A percentile compares a stretch with the other conserved stretches of the same genome.
These are phyloP conservation scores for Atherinosoma microstoma DNA, from an alignment of 2,797 vertebrate species.

Conservation along the genomic window DNA sequence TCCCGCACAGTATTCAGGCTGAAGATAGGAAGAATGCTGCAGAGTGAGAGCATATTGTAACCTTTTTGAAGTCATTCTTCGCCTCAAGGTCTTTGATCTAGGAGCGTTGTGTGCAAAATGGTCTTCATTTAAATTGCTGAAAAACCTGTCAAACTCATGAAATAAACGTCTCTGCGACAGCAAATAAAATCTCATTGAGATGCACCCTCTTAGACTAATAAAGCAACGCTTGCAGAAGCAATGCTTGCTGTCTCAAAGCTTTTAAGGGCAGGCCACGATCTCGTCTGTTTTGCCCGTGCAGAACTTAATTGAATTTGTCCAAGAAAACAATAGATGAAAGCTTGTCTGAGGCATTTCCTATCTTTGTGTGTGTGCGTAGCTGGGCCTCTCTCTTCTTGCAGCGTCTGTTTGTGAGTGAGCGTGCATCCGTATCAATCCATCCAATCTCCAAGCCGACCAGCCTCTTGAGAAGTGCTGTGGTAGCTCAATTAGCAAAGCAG, in stretches of 20 bases:
- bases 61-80: slow-evolving; percentile 48
- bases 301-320: slow-evolving; percentile 74
- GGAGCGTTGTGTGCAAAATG: slow-evolving; percentile 2
- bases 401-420: slow-evolving; percentile 24
- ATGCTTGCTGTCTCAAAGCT: slow-evolving; percentile 54
- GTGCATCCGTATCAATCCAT: slow-evolving; percentile 67
- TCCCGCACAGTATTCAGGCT: slow-evolving; percentile 30
- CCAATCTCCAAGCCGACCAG: slow-evolving; percentile 57
- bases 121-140: slow-evolving; percentile 15
- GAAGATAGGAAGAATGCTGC: slow-evolving; percentile 10
- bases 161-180: slow-evolving; percentile 31
- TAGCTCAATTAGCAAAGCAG: slow-evolving; percentile 76
- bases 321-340: slow-evolving; percentile 79
- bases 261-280: slow-evolving; percentile 57
- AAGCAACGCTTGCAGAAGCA: slow-evolving; percentile 39
- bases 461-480: slow-evolving; percentile 66
- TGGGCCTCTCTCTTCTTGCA: slow-evolving; percentile 5
- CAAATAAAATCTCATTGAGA: slow-evolving; percentile 39
- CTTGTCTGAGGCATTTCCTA: slow-evolving; percentile 69
- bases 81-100: slow-evolving; percentile 45
- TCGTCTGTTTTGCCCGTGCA: slow-evolving; percentile 61
- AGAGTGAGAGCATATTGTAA: slow-evolving; percentile 14
- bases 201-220: slow-evolving; percentile 52
- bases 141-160: slow-evolving; percentile 28
- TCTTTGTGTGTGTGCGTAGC: slow-evolving; percentile 27